phyloP scores from a whole-genome alignment of 2,113 vertebrate species.

The Vulpes vulpes region DNA sequence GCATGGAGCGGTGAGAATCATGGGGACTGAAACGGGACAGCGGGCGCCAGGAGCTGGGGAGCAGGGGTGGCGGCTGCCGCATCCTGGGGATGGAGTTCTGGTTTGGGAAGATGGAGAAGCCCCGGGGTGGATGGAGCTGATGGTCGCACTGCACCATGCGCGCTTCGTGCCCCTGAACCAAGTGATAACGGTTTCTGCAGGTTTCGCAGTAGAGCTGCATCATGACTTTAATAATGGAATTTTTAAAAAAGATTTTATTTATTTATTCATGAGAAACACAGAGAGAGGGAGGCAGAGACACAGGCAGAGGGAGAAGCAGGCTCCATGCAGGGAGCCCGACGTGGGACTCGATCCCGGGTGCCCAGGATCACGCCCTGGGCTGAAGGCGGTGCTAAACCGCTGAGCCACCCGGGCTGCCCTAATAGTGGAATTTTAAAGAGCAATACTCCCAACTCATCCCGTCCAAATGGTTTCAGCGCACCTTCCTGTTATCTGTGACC shows the following conservation, averaged over 20 bases:
- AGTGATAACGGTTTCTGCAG: rapidly evolving
- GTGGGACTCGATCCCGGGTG: too few species aligned
- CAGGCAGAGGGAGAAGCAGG: too few species aligned
- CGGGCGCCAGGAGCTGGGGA: rapidly evolving
- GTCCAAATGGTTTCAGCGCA: rapidly evolving
- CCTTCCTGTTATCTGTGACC: rapidly evolving
- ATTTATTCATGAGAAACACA: too few species aligned
- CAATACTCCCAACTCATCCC: rapidly evolving
- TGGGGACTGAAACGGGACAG: rapidly evolving
- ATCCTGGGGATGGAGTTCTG: rapidly evolving
- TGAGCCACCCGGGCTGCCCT: too few species aligned
- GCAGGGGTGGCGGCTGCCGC: rapidly evolving
- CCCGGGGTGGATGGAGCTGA: not conserved
- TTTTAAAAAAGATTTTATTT: too few species aligned
- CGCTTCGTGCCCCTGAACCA: too few species aligned
- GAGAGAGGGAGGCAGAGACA: too few species aligned
- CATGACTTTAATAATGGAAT: rapidly evolving
- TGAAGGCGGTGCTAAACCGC: too few species aligned
- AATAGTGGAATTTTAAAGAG: rapidly evolving
- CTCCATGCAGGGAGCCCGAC: too few species aligned
- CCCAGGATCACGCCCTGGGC: too few species aligned
- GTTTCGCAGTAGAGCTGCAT: rapidly evolving
- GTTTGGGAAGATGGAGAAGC: too few species aligned
- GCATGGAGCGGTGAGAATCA: rapidly evolving
- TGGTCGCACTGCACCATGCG: rapidly evolving